phyloP scores from a whole-genome alignment of 2,888 invertebrate genomes.

The Diachrysia chrysitis region DNA sequence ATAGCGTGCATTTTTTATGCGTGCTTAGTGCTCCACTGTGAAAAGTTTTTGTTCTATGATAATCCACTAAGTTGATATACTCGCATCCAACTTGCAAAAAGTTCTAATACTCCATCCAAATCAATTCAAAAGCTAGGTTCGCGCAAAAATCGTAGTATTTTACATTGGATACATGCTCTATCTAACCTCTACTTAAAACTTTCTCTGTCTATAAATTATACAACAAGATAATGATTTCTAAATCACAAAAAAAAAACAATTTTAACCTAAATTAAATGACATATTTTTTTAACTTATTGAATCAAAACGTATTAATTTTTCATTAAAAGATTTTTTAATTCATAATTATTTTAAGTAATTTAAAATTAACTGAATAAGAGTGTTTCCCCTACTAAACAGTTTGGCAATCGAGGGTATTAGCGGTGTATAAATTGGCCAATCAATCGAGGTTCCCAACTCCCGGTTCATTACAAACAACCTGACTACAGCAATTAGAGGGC shows the following conservation, averaged over 20 bases:
- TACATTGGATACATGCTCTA: neutral
- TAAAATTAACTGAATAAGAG: conserved; percentile 45
- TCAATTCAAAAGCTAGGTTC: neutral
- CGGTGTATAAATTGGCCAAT: conserved; percentile 82
- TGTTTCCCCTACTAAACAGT: conserved; percentile 37
- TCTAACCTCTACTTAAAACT: neutral
- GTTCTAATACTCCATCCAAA: neutral
- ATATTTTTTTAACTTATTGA: too few relatives aligned
- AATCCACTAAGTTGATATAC: neutral
- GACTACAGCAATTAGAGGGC: conserved; percentile 73
- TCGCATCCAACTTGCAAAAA: neutral
- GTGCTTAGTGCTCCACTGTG: neutral
- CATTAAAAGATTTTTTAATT: too few relatives aligned
- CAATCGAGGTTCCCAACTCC: conserved; percentile 70
- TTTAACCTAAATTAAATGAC: too few relatives aligned
- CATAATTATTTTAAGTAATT: too few relatives aligned
- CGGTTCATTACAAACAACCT: conserved; percentile 69
- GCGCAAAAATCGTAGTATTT: neutral
- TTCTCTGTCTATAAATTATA: neutral
- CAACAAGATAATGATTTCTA: neutral
- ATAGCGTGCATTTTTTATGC: conserved; percentile 31
- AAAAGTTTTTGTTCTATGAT: conserved; percentile 16
- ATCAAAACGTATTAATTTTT: too few relatives aligned
- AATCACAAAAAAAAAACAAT: neutral
- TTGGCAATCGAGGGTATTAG: conserved; percentile 61